Evolutionary conservation across 2,888 invertebrate genomes (phyloP), one percentile per base, ranked within the genome.

Genomic region (Caenorhabditis macrosperma): DNA sequence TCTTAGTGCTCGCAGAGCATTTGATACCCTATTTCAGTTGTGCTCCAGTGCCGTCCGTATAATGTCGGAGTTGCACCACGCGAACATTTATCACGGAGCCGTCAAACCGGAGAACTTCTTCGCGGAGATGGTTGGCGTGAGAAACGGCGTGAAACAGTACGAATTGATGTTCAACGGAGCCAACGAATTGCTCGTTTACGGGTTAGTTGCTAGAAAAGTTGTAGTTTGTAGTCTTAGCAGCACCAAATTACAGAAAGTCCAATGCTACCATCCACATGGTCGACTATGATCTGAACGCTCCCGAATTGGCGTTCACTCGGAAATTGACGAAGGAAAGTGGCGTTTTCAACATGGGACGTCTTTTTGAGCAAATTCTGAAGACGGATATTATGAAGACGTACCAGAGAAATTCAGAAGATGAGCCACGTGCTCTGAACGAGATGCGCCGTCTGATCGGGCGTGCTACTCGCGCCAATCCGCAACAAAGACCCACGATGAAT

Each of bases 241-340:
- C 22, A 15, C 7, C n/a, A 10, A 50, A 24, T 46, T 46, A 17
- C 46, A 44, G 30, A 28, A 6, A 24, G 22, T 52, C 12, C n/a
- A 52, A 15, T 52, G 2, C 2, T 52, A 33, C 33, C n/a, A 33
- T 61, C 9, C 20, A 3, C 2, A 6, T 67, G 24, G n/a, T 80
- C n/a, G 80, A 80, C 26, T 80, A 67, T 48, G 71, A 80, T 55
- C 24, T 46, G 22, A 48, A 17, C 38, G 80, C 80, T 35, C 80
- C 80, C 3, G 80, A 80, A 30, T 35, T 76, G 12, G 64, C 80
- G 33, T 80, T 74, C 54, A 80, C 75, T 20, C 60, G 80, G 3
- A 71, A 50, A 17, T 20, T 80, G 50, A 76, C 71, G 0, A 61
- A 61, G 20, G 69, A 69, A 28, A 64, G 54, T 10, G 75, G 80